Evolutionary conservation across 2,888 invertebrate genomes (phyloP), one percentile per base, ranked within the genome.

Genomic region (Melangyna quadrimaculata): DNA sequence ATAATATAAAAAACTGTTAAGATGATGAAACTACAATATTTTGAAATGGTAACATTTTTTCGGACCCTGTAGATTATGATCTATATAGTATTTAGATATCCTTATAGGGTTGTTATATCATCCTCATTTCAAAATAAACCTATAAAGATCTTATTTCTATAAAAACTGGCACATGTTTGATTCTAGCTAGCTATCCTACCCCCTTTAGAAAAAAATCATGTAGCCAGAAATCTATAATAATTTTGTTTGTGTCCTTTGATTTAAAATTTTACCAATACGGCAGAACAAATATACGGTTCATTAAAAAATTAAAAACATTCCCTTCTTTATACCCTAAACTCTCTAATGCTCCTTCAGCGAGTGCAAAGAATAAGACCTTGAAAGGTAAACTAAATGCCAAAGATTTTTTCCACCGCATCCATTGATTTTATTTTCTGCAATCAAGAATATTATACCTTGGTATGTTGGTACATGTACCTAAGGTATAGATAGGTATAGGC

Each of bases 361-460:
- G n/a, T 5, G 4, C 19, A 14, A 8, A 48, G 14, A 29, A 12
- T 12, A 9, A 67, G 70, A 32, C 77, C 61, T 77, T 61, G 40
- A 77, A 69, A 29, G 24, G 0, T 8, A 77, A 57, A 37, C 67
- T n/a, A 51, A 69, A 59, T 59, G 59, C 67, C 35, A 51, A 69
- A 48, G 45, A 59, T 69, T 27, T 35, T 29, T 29, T 59, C 48
- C 22, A 51, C 48, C 48, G 77, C 29, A 51, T 53, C 53, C 10
- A 70, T 61, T 61, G 69, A 70, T 77, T 74, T 74, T 65, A 12
- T 40, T 22, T 53, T 35, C 32, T 51, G 22, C 29, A 70, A 53
- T 51, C 45, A 32, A 70, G 32, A 51, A 5, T 40, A 4, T 17
- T 40, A 4, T 17, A 57, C 59, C 61, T 63, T 35, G n/a, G 6